Base-by-base conservation (phyloP, 2,797 vertebrate genomes). In the Micromesistius poutassou region DNA sequence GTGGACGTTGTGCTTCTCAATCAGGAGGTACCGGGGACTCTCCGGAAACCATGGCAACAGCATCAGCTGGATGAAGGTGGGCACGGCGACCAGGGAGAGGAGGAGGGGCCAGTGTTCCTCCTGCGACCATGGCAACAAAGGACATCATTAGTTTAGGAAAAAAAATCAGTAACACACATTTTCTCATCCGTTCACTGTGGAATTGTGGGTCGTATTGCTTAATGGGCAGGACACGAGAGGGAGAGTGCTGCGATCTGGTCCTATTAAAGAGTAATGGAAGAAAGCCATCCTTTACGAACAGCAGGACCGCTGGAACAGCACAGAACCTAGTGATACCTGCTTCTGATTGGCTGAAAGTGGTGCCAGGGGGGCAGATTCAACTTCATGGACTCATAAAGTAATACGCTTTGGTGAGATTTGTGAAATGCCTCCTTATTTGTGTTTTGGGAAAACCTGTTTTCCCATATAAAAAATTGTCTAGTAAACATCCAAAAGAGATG, bases 31-130 rank as follows among this genome's bases (percentile, higher is more conserved):
- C 19, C 96, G 93, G 0, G 96, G 96, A 79, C 96, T 98, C 90
- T 98, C 96, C 0, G 96, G 96, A 86, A 97, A 98, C 94, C 95
- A 97, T 74, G 94, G 96, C 85, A 98, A 93, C 85, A 97, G 82
- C 83, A 96, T 83, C 73, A 97, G 84, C 88, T 98, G 96, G 68
- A 97, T 87, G 73, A 94, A 94, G 16, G 96, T 95, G 0, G 96
- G 96, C 30, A 96, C 16, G 50, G 94, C 94, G 73, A 97, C 90
- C 77, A 96, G 76, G 0, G 96, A 95, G 7, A 98, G 93, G 75
- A 96, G 95, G 30, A 97, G 89, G 4, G 96, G 96, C 96, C 96
- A 98, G 80, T 95, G 91, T 81, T 95, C 93, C 80, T 97, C 96
- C 96, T 98, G 89, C 33, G 82, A 90, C 1, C 80, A 77, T 72